Base-by-base conservation (phyloP, 2,797 vertebrate genomes). In the Leptatherina wallacei region DNA sequence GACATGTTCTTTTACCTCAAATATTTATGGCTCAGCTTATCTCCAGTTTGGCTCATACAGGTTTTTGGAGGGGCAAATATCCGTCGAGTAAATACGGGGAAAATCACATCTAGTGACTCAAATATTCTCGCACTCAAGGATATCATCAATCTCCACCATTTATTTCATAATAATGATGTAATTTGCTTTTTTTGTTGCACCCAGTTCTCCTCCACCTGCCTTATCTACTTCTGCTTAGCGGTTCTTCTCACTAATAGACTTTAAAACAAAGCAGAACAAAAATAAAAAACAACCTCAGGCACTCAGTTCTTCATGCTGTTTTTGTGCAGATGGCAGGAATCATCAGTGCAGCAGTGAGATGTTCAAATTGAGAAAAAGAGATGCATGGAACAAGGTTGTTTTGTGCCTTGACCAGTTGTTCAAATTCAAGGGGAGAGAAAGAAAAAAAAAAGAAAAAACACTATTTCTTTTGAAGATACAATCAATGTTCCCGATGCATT, bases 91-190 rank as follows among this genome's bases (percentile, higher is more conserved):
- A 51, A 51, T 59, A 27, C 30, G 32, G 44, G 57, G 47, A 42
- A 71, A 84, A 83, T 80, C 58, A 57, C 64, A 85, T 82, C 56
- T 33, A 44, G 58, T 57, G 22, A 56, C 65, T 64, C 42, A 65
- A 63, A 77, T 78, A 49, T 40, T 58, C 64, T 75, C 44, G 12
- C 65, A 71, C n/a, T 51, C n/a, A 51, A 22, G n/a, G 76, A 84
- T 54, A 69, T 83, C 80, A 81, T 85, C 69, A 77, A 80, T 88
- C 81, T 83, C 62, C 8, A 6, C 10, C 76, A 87, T 73, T 86
- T 83, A 86, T 81, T 82, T 80, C 73, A 52, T 81, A 30, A 86
- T 83, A 80, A 74, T 69, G 55, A 51, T 30, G 52, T 67, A 81
- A 79, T 88, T 88, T 74, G 76, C 69, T 83, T 74, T 75, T 72